phyloP scores from a whole-genome alignment of 1,140 invertebrate species.

The Lineus longissimus region DNA sequence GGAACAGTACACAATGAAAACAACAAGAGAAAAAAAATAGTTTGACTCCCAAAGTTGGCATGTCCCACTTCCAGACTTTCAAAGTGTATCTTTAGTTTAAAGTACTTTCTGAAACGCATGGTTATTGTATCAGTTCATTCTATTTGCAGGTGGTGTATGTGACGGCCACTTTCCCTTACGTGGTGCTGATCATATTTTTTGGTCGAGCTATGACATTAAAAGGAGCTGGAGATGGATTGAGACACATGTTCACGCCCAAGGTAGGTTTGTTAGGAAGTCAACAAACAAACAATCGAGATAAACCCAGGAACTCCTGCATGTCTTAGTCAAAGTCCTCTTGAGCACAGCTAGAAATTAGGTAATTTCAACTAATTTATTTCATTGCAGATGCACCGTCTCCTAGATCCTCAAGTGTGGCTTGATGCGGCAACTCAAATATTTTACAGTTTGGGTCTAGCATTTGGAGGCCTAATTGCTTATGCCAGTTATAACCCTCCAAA shows the following conservation, averaged over 20 bases:
- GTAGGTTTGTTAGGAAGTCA: not conserved
- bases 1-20: too few species aligned
- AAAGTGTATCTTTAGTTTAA: too few species aligned
- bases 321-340: too few species aligned
- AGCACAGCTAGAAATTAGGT: too few species aligned
- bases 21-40: too few species aligned
- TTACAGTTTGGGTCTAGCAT: slow-evolving; percentile 78
- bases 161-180: slow-evolving; percentile 1
- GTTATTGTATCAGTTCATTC: not conserved
- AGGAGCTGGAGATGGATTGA: not conserved
- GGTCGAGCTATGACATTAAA: slow-evolving; percentile 1
- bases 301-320: too few species aligned
- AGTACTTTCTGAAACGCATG: too few species aligned
- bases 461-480: slow-evolving; percentile 59
- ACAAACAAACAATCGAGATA: too few species aligned
- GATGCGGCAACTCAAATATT: slow-evolving; percentile 86
- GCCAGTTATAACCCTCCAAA: slow-evolving; percentile 66
- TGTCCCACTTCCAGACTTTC: too few species aligned
- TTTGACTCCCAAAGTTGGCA: too few species aligned
- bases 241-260: slow-evolving; percentile 3
- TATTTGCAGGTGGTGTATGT: slow-evolving; percentile 1
- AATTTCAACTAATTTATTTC: too few species aligned
- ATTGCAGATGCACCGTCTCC: not conserved
- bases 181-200: not conserved
- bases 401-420: slow-evolving; percentile 60